A percentile compares a stretch with the other conserved stretches of the same genome.
These are phyloP conservation scores for Nasua narica DNA, from an alignment of 2,797 vertebrate species.

Conservation along the genomic window DNA sequence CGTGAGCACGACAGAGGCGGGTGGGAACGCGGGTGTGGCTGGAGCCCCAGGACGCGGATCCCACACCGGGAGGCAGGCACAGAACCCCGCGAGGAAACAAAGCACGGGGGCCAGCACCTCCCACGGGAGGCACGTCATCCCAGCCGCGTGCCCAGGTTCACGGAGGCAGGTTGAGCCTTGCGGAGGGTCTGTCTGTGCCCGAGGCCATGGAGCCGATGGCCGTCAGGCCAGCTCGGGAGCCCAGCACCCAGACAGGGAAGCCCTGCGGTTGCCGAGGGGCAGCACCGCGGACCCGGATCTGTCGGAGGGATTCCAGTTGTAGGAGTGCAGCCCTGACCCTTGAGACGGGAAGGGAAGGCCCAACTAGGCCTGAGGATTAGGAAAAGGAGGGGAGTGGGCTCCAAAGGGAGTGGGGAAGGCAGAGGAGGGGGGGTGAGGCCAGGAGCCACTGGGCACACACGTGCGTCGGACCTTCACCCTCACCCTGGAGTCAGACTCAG, in stretches of 20 bases:
- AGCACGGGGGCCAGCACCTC: neutral
- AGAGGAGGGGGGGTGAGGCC: neutral
- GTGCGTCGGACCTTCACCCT: neutral
- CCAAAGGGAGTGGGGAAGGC: fast-evolving
- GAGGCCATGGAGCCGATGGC: neutral
- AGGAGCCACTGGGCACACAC: neutral
- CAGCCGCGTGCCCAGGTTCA: too few relatives aligned
- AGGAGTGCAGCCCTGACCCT: neutral
- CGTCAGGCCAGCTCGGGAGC: fast-evolving
- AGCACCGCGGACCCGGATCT: fast-evolving
- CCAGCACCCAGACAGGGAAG: neutral
- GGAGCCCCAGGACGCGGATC: neutral
- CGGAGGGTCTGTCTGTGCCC: neutral
- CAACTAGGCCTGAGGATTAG: neutral
- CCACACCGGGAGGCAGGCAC: neutral
- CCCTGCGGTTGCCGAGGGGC: neutral
- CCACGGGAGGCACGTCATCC: neutral
- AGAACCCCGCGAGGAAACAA: fast-evolving
- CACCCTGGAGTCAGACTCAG: neutral
- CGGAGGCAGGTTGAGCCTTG: neutral
- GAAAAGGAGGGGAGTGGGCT: neutral
- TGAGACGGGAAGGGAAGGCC: neutral
- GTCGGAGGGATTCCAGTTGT: neutral
- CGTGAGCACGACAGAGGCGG: neutral
- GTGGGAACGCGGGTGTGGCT: fast-evolving